Conservation (phyloP, 2,888 invertebrate species). For the Carcina quercana region DNA sequence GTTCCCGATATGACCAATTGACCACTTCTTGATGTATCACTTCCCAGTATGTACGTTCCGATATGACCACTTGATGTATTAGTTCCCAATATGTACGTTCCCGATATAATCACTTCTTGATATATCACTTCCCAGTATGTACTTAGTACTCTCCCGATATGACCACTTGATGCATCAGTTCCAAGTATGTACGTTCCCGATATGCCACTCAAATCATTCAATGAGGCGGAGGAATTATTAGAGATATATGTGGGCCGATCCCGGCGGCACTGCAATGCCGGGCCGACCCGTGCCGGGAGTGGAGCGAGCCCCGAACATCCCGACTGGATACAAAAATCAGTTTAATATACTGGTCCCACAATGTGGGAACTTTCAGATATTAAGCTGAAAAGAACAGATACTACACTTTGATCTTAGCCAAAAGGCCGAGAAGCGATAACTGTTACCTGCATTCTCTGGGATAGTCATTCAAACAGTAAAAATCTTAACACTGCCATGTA, state of each 20-base stretch:
- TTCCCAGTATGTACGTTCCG: too few species aligned
- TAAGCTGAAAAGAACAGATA: slow-evolving; percentile 16
- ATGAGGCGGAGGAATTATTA: too few species aligned
- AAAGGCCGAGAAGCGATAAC: slow-evolving; percentile 3
- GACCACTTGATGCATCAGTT: too few species aligned
- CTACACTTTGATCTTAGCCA: slow-evolving; percentile 2
- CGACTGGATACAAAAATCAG: slow-evolving; percentile 14
- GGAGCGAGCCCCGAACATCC: slow-evolving; percentile 16
- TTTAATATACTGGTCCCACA: slow-evolving; percentile 16
- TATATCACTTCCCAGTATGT: too few species aligned
- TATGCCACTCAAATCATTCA: too few species aligned
- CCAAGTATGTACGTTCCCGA: too few species aligned
- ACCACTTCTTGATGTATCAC: too few species aligned
- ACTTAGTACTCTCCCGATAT: too few species aligned
- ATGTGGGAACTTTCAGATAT: slow-evolving; percentile 16
- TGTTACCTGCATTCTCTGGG: background rate
- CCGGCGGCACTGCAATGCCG: slow-evolving; percentile 17
- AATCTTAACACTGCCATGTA: slow-evolving; percentile 1
- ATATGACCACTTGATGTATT: too few species aligned
- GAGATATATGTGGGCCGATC: slow-evolving; percentile 9
- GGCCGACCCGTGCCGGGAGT: slow-evolving; percentile 15
- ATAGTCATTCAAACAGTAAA: background rate
- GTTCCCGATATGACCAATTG: too few species aligned
- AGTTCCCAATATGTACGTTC: too few species aligned
- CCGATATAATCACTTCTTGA: too few species aligned